phyloP scores from a whole-genome alignment of 2,888 invertebrate genomes.

The Cremastobaeus sp. region DNA sequence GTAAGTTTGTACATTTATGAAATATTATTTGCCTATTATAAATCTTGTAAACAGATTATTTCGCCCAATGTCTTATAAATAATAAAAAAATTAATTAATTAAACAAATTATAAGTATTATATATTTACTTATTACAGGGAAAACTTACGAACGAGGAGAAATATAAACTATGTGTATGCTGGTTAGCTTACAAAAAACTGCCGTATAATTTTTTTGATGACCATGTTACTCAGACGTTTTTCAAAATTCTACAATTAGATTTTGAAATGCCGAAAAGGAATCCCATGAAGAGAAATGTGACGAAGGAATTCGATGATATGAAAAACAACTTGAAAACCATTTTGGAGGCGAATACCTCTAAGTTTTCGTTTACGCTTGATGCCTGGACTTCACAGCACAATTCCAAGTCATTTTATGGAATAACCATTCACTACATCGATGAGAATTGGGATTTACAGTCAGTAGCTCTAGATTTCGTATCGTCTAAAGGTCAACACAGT shows the following conservation, averaged over 20 bases:
- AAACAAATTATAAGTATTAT: no score
- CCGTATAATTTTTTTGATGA: background rate
- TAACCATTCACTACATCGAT: slow-evolving; percentile 15
- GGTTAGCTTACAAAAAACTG: background rate
- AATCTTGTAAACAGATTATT: no score
- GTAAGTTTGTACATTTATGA: no score
- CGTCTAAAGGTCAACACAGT: background rate
- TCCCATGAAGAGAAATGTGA: background rate
- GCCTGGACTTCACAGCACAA: background rate
- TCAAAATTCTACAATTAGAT: background rate
- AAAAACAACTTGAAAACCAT: background rate
- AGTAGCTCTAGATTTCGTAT: background rate
- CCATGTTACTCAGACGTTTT: background rate
- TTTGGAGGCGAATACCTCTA: background rate
- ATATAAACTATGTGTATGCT: background rate
- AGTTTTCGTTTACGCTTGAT: slow-evolving; percentile 2
- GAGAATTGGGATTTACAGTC: slow-evolving; percentile 3
- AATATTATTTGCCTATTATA: no score
- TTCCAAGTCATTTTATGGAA: background rate
- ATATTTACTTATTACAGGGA: no score
- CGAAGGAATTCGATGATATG: background rate
- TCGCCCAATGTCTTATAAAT: no score
- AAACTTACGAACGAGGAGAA: background rate
- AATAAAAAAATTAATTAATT: no score
- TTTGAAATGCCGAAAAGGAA: background rate